Evolutionary conservation across 2,888 invertebrate genomes (phyloP).

Genomic region (Dioctria linearis): DNA sequence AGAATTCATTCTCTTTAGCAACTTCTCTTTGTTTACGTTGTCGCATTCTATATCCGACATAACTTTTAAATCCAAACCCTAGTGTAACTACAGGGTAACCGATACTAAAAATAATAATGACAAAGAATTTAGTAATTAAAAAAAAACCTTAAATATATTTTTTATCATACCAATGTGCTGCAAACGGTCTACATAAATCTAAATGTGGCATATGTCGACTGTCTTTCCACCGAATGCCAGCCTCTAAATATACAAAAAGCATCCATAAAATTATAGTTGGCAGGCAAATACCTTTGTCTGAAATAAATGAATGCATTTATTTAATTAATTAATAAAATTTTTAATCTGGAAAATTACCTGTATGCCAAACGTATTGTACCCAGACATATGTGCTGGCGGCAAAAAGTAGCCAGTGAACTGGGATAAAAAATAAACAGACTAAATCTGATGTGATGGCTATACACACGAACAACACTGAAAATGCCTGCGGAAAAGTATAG

Average conservation of each 20-base stretch:
- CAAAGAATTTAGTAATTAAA: conserved; percentile 12
- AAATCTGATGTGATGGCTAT: conserved; percentile 98
- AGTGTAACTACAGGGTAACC: conserved; percentile 96
- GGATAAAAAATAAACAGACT: conserved; percentile 99
- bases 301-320: neutral
- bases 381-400: conserved; percentile 99
- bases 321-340: conserved; percentile 5
- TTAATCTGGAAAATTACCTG: conserved; percentile 75
- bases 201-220: conserved; percentile 88
- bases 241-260: conserved; percentile 95
- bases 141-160: neutral
- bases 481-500: conserved; percentile 77
- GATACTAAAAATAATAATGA: conserved; percentile 75
- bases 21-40: conserved; percentile 94
- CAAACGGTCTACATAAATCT: conserved; percentile 95
- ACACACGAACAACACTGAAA: conserved; percentile 98
- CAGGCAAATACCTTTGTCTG: conserved; percentile 93
- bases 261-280: conserved; percentile 96
- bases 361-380: conserved; percentile 99
- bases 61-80: conserved; percentile 96
- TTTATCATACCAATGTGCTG: conserved; percentile 88
- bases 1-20: conserved; percentile 95
- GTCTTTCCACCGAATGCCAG: conserved; percentile 87
- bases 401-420: conserved; percentile 97
- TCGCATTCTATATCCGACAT: conserved; percentile 90